phyloP scores from a whole-genome alignment of 2,888 invertebrate genomes.

The Lydus trimaculatus region DNA sequence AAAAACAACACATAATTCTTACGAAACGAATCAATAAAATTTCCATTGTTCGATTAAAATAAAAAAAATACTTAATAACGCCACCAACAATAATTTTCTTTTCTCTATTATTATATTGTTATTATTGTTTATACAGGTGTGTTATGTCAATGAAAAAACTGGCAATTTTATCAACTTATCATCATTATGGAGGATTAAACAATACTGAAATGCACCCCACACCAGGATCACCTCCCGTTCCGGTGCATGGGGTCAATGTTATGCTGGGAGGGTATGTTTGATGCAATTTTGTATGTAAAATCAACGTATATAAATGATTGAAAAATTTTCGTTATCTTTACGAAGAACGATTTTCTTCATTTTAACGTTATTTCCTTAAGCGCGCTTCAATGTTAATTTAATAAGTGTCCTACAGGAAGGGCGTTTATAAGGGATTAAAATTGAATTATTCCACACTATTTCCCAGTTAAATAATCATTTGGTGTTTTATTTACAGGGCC shows the following conservation, averaged over 20 bases:
- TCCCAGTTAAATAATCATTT: not conserved
- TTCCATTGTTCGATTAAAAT: not conserved
- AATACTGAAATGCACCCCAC: conserved; percentile 56
- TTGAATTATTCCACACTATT: not conserved
- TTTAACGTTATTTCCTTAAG: conserved; percentile 20
- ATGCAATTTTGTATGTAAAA: too few relatives aligned
- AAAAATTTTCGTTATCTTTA: not conserved
- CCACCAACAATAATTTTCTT: not conserved
- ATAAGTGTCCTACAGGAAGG: conserved; percentile 8
- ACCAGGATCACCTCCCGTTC: conserved; percentile 55
- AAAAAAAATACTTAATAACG: not conserved
- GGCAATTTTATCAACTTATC: conserved; percentile 66
- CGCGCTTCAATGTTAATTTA: conserved; percentile 12
- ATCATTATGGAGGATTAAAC: conserved; percentile 63
- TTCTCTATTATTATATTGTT: not conserved
- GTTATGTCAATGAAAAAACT: conserved; percentile 74
- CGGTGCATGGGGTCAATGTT: conserved; percentile 73
- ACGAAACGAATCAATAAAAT: not conserved
- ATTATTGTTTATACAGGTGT: conserved; percentile 54
- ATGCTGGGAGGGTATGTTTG: conserved; percentile 79
- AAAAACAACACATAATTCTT: not conserved
- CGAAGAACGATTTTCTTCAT: not conserved
- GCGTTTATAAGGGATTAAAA: not conserved
- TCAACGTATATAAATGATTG: too few relatives aligned
- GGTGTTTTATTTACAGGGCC: conserved; percentile 64